Evolutionary conservation across 1,140 invertebrate species (phyloP), one percentile per base, ranked within the genome.

Genomic region (Tribolium madens): DNA sequence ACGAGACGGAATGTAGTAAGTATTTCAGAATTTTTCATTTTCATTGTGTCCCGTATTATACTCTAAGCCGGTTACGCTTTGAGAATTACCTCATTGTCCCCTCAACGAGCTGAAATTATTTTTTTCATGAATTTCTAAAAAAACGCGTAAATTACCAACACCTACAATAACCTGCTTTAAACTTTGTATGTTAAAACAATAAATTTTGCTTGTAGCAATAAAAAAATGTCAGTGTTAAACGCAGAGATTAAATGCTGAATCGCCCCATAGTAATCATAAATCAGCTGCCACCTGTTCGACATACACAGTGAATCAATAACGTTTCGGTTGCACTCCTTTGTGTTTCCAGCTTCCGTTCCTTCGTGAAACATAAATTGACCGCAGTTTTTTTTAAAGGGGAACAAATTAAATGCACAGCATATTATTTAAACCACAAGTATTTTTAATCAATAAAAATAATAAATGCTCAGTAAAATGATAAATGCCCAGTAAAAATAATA

Each of bases 1-100:
- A 98, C 86, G 96, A 98, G 87, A 92, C 92, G 12, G 93, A 95
- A 84, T 98, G 97, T 89, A 93, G 96, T 98, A 88, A 97, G 95
- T 96, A 86, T 81, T 60, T 72, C 36, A 42, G n/a, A n/a, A n/a
- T n/a, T 42, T 42, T 42, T 42, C 36, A 42, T 42, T 42, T 42
- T n/a, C 36, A 42, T 42, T 42, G 36, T 42, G 36, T 42, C 5
- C 9, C n/a, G 36, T 7, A 42, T 42, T 42, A 42, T 7, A n/a
- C 36, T 7, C 36, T 42, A 42, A 42, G 36, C 36, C n/a, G 36
- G n/a, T n/a, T 4, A 42, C n/a, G 9, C 36, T 42, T 42, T 42
- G 36, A 42, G n/a, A 9, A 42, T 42, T 42, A 42, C n/a, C 36
- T n/a, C 21, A 5, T 26, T 26, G 0, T 26, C 21, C 18, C 21